Percentiles rank a stretch among this genome's conserved stretches.
These are phyloP conservation scores for Chloroceryle amazona DNA, from an alignment of 2,797 vertebrate genomes.

Conservation along the genomic window DNA sequence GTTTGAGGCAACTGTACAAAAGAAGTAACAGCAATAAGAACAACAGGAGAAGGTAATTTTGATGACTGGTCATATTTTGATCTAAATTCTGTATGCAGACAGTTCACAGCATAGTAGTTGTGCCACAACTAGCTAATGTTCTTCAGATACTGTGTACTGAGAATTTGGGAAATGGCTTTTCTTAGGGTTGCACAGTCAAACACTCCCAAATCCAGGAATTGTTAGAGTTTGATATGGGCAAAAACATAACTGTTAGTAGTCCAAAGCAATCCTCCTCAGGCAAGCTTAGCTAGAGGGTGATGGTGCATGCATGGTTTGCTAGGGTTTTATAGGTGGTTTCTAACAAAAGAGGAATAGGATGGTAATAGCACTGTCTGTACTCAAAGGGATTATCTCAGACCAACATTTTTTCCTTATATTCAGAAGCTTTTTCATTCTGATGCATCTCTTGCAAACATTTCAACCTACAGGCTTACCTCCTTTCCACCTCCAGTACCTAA, in stretches of 20 bases:
- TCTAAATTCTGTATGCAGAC: neutral
- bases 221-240: neutral
- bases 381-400: neutral
- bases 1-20: neutral
- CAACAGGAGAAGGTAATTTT: neutral
- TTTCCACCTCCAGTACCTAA: neutral
- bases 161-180: neutral
- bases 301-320: neutral
- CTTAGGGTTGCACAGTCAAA: neutral
- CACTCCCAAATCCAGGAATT: neutral
- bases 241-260: neutral
- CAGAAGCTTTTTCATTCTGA: neutral
- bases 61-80: neutral
- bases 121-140: neutral
- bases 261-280: neutral
- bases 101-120: neutral
- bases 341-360: neutral
- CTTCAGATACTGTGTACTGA: neutral
- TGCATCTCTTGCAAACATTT: neutral
- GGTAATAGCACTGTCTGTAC: neutral
- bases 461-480: neutral
- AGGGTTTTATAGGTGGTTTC: neutral
- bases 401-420: neutral
- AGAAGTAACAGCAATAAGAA: neutral
- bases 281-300: neutral